Percentiles rank a stretch among this genome's conserved stretches.
Conservation (phyloP, 1,140 invertebrate species). For the Thrips palmi region DNA sequence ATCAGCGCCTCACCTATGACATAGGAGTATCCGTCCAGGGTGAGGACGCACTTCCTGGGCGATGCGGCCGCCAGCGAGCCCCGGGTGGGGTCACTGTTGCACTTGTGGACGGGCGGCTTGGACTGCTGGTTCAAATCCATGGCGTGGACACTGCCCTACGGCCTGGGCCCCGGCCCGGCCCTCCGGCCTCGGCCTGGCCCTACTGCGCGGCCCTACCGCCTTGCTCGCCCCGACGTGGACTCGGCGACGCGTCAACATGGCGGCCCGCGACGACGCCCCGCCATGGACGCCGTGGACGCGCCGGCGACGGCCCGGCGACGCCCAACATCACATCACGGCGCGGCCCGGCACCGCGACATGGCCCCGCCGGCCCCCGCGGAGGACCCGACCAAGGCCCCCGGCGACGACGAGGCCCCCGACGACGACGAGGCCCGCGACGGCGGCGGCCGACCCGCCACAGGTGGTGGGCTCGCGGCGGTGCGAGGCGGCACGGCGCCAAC, state of each 20-base stretch:
- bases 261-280: not conserved
- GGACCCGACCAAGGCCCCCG: too few species aligned
- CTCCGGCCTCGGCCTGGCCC: not conserved
- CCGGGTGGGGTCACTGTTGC: slow-evolving; percentile 34
- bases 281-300: too few species aligned
- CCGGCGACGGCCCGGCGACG: too few species aligned
- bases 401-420: too few species aligned
- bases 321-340: too few species aligned
- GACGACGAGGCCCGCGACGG: too few species aligned
- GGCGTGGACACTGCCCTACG: not conserved
- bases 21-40: slow-evolving; percentile 59
- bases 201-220: not conserved
- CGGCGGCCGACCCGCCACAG: too few species aligned
- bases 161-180: not conserved
- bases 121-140: slow-evolving; percentile 5
- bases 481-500: too few species aligned
- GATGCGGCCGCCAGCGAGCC: slow-evolving; percentile 23
- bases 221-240: not conserved
- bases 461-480: too few species aligned
- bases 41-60: slow-evolving; percentile 52
- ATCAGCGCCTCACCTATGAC: slow-evolving; percentile 46
- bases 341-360: too few species aligned
- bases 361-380: too few species aligned
- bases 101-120: slow-evolving; percentile 42
- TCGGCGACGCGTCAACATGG: not conserved